phyloP scores from a whole-genome alignment of 2,888 invertebrate genomes.

The Empis stercorea region DNA sequence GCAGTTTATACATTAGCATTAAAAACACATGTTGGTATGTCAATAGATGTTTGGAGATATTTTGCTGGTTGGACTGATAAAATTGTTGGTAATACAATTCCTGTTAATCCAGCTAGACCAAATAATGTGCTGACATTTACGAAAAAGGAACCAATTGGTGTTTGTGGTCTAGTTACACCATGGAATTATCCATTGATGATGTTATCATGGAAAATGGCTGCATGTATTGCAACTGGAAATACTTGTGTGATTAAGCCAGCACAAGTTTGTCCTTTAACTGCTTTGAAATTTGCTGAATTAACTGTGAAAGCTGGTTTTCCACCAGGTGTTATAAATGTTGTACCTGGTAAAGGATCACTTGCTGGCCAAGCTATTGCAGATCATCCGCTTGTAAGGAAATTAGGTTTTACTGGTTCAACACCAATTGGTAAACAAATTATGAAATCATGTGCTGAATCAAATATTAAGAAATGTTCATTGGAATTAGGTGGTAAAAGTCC shows the following conservation, averaged over 20 bases:
- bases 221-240: constrained; percentile 92
- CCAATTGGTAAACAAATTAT: constrained; percentile 79
- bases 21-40: constrained; percentile 97
- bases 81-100: constrained; percentile 82
- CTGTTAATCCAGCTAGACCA: constrained; percentile 83
- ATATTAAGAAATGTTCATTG: constrained; percentile 87
- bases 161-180: constrained; percentile 84
- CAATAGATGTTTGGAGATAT: constrained; percentile 92
- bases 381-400: constrained; percentile 74
- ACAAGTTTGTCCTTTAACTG: constrained; percentile 81
- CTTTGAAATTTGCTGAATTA: constrained; percentile 89
- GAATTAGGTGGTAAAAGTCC: constrained; percentile 96
- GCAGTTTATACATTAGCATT: constrained; percentile 93
- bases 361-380: constrained; percentile 79
- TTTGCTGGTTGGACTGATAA: constrained; percentile 97
- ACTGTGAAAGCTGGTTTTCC: constrained; percentile 85
- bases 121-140: constrained; percentile 82
- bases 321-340: constrained; percentile 84
- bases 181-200: constrained; percentile 99
- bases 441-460: constrained; percentile 77
- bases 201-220: constrained; percentile 98
- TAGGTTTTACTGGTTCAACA: constrained; percentile 96
- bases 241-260: constrained; percentile 95
- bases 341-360: constrained; percentile 67
- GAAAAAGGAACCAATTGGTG: constrained; percentile 81